These are phyloP conservation scores for Lipotes vexillifer DNA, from an alignment of 2,113 vertebrate genomes.

Conservation along the genomic window DNA sequence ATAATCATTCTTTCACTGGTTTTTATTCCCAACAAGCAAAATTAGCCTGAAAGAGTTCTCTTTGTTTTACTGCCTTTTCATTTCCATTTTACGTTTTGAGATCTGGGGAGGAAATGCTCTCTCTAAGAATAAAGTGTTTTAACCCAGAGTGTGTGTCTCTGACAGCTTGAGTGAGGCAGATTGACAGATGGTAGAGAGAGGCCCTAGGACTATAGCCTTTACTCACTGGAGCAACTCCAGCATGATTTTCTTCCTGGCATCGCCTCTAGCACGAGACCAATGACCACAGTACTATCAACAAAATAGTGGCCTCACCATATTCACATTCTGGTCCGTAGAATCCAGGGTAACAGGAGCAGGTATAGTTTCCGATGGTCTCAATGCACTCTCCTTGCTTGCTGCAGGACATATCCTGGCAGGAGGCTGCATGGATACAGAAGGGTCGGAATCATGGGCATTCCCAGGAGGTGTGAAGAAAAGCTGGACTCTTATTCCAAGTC, in stretches of 20 bases:
- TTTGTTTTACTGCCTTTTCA: background rate
- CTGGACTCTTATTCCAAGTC: background rate
- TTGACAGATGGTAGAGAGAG: background rate
- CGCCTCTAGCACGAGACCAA: background rate
- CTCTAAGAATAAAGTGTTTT: background rate
- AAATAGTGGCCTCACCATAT: slow-evolving; percentile 77
- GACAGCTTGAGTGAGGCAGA: background rate
- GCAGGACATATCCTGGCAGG: slow-evolving; percentile 85
- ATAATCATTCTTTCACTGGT: background rate
- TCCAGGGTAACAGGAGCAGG: slow-evolving; percentile 86
- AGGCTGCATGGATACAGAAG: slow-evolving; percentile 72
- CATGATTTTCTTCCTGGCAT: background rate
- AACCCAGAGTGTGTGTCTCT: background rate
- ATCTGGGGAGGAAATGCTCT: background rate
- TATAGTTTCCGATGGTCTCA: slow-evolving; percentile 90
- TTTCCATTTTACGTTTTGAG: background rate
- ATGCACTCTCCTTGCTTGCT: slow-evolving; percentile 84
- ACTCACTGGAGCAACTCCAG: background rate
- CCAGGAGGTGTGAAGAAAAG: background rate
- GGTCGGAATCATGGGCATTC: background rate
- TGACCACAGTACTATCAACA: too few relatives aligned
- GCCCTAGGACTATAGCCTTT: too few relatives aligned
- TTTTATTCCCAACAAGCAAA: background rate
- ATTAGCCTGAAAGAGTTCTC: background rate
- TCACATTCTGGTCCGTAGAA: slow-evolving; percentile 86